A percentile compares a stretch with the other conserved stretches of the same genome.
These are phyloP conservation scores for Nestor notabilis DNA, from an alignment of 2,113 vertebrate genomes.

Conservation along the genomic window DNA sequence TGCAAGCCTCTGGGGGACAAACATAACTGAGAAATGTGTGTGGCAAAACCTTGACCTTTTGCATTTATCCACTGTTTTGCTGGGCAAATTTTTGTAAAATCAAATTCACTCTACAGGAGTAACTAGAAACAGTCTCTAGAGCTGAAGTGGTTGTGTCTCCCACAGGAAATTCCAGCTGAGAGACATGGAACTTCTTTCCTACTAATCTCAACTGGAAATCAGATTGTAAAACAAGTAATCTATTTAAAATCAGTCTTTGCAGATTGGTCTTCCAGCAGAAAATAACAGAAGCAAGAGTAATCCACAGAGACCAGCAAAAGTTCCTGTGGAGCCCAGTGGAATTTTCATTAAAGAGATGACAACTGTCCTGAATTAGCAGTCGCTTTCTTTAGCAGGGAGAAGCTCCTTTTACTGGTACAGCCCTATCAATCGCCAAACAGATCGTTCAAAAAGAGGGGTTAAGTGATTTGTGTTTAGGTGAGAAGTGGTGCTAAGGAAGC, in stretches of 20 bases:
- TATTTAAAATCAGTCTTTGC: conserved; percentile 7
- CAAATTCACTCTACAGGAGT: neutral
- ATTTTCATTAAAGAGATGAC: neutral
- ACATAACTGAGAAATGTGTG: neutral
- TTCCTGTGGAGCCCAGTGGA: neutral
- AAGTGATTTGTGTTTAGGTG: neutral
- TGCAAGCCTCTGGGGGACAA: neutral
- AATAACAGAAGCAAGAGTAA: neutral
- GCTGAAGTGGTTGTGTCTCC: neutral
- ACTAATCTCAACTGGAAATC: neutral
- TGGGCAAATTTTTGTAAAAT: neutral
- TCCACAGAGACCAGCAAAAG: neutral
- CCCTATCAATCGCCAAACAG: neutral
- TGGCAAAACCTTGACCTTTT: neutral
- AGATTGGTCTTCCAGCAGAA: neutral
- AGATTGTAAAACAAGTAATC: neutral
- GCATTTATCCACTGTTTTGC: neutral
- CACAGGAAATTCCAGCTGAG: neutral
- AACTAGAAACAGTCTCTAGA: neutral
- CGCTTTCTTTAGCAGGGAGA: neutral
- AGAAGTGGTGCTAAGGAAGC: conserved; percentile 1
- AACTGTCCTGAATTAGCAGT: neutral
- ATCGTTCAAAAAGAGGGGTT: neutral
- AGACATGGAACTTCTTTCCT: neutral
- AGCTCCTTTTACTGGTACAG: neutral